A percentile compares a stretch with the other conserved stretches of the same genome.
These are phyloP conservation scores for Blera fallax DNA, from an alignment of 2,888 invertebrate genomes.

Conservation along the genomic window DNA sequence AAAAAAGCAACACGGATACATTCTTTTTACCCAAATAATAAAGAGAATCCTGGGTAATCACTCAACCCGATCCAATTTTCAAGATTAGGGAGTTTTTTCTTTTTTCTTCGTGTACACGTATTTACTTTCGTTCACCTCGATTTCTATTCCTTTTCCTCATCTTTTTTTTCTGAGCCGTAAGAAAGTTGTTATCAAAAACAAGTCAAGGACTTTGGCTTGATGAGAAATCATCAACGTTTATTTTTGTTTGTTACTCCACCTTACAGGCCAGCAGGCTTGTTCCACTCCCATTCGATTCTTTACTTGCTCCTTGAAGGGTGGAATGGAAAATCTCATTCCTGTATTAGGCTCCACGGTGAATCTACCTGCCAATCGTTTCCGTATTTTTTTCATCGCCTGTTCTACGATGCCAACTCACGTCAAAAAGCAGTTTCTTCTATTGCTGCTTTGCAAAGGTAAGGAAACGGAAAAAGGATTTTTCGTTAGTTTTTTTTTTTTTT, in stretches of 20 bases:
- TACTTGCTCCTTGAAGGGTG: not conserved
- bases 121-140: not conserved
- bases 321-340: not conserved
- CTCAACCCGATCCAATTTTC: conserved; percentile 15
- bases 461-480: not conserved
- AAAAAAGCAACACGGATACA: not conserved
- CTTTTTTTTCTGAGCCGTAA: not conserved
- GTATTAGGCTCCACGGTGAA: not conserved
- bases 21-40: not conserved
- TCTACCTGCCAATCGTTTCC: conserved; percentile 15
- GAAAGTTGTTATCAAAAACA: not conserved
- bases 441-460: not conserved
- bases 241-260: not conserved
- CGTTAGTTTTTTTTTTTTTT: not conserved
- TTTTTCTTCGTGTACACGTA: not conserved
- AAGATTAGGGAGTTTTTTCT: not conserved
- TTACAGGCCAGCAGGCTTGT: not conserved
- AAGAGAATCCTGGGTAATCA: not conserved
- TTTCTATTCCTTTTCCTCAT: not conserved
- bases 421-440: not conserved
- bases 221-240: conserved; percentile 2
- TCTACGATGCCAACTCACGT: not conserved
- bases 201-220: conserved; percentile 3
- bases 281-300: not conserved
- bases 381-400: not conserved